phyloP scores from a whole-genome alignment of 1,140 invertebrate species.

The Frieseomelitta varia region DNA sequence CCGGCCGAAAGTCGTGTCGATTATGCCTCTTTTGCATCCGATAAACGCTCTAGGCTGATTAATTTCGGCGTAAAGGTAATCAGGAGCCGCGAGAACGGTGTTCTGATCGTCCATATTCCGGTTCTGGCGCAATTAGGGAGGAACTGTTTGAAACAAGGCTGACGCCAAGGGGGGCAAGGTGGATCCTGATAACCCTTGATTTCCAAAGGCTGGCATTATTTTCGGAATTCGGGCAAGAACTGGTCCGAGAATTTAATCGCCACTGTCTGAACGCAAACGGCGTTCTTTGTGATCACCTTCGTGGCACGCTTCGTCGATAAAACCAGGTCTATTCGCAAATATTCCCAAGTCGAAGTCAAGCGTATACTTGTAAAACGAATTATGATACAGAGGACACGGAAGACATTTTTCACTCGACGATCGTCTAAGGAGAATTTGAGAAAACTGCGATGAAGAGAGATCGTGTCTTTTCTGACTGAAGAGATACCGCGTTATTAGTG shows the following conservation, averaged over 20 bases:
- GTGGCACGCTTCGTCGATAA: background rate
- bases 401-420: too few relatives aligned
- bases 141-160: slow-evolving; percentile 40
- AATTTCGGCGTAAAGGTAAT: slow-evolving; percentile 33
- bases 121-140: slow-evolving; percentile 41
- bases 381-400: too few relatives aligned
- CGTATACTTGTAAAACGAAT: too few relatives aligned
- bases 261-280: background rate
- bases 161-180: slow-evolving; percentile 46
- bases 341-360: too few relatives aligned
- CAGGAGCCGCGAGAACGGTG: slow-evolving; percentile 6
- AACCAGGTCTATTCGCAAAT: background rate
- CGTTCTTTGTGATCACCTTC: background rate
- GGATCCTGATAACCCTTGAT: slow-evolving; percentile 55
- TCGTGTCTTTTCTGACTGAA: too few relatives aligned
- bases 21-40: background rate
- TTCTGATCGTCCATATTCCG: slow-evolving; percentile 27
- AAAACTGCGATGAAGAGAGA: too few relatives aligned
- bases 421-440: too few relatives aligned
- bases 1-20: background rate
- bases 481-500: too few relatives aligned
- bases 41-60: slow-evolving; percentile 10
- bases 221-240: slow-evolving; percentile 57
- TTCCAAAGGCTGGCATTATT: slow-evolving; percentile 59
- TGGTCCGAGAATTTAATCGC: slow-evolving; percentile 45